Base-by-base conservation (phyloP, 1,140 invertebrate species). In the Meloidogyne hapla region DNA sequence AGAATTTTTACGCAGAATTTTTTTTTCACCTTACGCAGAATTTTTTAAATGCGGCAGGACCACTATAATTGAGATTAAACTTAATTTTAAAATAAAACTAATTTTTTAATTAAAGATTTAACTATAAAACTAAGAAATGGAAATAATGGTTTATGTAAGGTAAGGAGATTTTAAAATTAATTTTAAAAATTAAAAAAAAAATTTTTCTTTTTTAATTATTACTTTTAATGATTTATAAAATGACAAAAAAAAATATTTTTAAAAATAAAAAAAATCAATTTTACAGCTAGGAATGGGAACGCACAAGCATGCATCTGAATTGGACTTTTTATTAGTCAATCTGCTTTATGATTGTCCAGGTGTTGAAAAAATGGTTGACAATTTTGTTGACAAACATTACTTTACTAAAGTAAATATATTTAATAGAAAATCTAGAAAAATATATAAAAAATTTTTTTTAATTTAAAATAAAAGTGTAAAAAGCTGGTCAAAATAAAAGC, bases 261-360 rank as follows among this genome's bases (percentile, higher is more conserved):
- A 9, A 8, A 23, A 8, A 9, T n/a, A 67, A 67, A 67, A 67
- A n/a, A 38, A 40, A 21, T 26, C 10, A 68, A 42, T 18, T 25
- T 6, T 42, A 2, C 26, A 70, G 71, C 1, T 38, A 33, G 23
- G 25, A 6, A 42, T 73, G 42, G 71, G 71, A 33, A 65, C 71
- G 12, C 71, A 73, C 21, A 26, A 61, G 23, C 71, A 73, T n/a
- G 71, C 38, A 13, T 73, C 71, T 64, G 71, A 73, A 64, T 63
- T 73, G 21, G 71, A 73, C 56, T 73, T 73, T 63, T 61, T 73
- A 38, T 15, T 73, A 38, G 28, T 73, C 4, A 73, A 73, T 64
- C n/a, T 73, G 71, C 28, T 73, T 61, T 73, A 73, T 64, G 64
- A 73, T 38, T 73, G 71, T 38, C 18, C 21, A 26, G 56, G 56